A percentile compares a stretch with the other conserved stretches of the same genome.
phyloP scores from a whole-genome alignment of 2,888 invertebrate species.

The Stenchaetothrips biformis region DNA sequence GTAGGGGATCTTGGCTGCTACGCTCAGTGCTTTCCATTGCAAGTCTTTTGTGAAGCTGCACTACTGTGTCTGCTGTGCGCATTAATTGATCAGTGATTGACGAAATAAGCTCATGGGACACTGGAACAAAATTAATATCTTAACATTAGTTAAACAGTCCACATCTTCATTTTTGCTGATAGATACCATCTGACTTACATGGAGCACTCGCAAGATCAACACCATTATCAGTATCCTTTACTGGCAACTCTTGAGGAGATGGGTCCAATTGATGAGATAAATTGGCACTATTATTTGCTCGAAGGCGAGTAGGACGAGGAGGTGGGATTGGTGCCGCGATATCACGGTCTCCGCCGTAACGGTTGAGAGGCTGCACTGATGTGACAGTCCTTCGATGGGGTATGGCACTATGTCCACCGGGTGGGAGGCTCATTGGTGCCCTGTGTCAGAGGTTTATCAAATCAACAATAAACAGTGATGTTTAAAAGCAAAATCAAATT shows the following conservation, averaged over 20 bases:
- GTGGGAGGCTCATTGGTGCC: conserved; percentile 32
- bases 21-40: conserved; percentile 51
- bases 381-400: neutral
- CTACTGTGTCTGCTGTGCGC: conserved; percentile 63
- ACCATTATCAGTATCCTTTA: conserved; percentile 46
- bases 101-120: conserved; percentile 52
- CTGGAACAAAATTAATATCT: conserved; percentile 42
- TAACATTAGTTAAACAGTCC: neutral
- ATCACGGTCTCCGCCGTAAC: neutral
- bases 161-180: conserved; percentile 2
- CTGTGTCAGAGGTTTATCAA: neutral
- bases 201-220: conserved; percentile 51
- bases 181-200: conserved; percentile 45
- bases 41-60: conserved; percentile 63
- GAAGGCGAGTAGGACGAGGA: conserved; percentile 15
- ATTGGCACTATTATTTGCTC: neutral
- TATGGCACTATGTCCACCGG: conserved; percentile 23
- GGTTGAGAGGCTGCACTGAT: neutral
- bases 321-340: conserved; percentile 27
- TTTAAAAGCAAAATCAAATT: neutral
- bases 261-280: conserved; percentile 39
- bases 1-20: conserved; percentile 40
- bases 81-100: conserved; percentile 53
- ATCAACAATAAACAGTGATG: neutral
- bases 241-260: conserved; percentile 46